Conservation (phyloP, 23 tunicate genomes). For the Botrylloides violaceus region DNA sequence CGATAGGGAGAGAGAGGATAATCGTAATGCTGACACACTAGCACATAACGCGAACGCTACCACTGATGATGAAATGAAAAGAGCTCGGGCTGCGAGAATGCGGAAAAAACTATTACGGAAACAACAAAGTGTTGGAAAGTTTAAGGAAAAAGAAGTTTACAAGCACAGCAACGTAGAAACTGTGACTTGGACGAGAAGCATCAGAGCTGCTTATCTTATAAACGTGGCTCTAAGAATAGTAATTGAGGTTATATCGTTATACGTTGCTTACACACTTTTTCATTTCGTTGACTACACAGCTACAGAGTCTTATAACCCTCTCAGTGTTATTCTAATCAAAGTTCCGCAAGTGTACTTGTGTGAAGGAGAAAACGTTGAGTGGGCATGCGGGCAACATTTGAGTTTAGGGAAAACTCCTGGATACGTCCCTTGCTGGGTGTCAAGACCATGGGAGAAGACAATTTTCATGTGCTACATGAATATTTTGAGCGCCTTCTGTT, state of each 20-base stretch:
- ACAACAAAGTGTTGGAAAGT: constrained; percentile 32
- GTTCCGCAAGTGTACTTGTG: constrained; percentile 75
- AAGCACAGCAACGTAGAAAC: constrained; percentile 20
- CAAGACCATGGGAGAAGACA: constrained; percentile 95
- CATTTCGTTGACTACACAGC: constrained; percentile 62
- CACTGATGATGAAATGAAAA: background rate
- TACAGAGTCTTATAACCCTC: constrained; percentile 14
- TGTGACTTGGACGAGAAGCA: constrained; percentile 35
- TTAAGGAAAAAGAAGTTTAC: constrained; percentile 37
- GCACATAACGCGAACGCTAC: background rate
- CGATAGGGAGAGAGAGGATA: constrained; percentile 31
- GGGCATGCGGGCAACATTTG: constrained; percentile 86
- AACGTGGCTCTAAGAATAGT: constrained; percentile 43
- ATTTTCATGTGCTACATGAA: constrained; percentile 88
- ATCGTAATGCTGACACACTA: background rate
- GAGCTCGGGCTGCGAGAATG: background rate
- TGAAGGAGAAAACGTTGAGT: constrained; percentile 47
- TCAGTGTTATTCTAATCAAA: constrained; percentile 54
- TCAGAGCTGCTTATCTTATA: constrained; percentile 36
- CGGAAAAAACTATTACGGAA: constrained; percentile 14
- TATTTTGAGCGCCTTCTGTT: constrained; percentile 56
- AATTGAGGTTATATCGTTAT: constrained; percentile 43
- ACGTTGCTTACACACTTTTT: constrained; percentile 56
- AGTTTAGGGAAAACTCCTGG: constrained; percentile 44
- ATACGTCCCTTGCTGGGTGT: constrained; percentile 94